Evolutionary conservation across 2,113 vertebrate genomes (phyloP).

Genomic region (Chaetorhynchus papuensis): DNA sequence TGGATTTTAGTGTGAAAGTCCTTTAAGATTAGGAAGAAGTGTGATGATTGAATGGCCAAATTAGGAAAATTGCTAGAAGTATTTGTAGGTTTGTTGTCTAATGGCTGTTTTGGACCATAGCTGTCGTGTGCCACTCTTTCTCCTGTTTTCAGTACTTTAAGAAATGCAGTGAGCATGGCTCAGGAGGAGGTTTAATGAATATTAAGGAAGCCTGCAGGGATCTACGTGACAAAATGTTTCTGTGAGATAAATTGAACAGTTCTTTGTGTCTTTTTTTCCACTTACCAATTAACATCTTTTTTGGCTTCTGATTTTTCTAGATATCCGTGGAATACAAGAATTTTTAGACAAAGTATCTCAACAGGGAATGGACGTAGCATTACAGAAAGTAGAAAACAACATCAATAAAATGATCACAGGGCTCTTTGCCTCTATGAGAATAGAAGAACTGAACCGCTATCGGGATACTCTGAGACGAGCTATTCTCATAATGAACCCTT

Average conservation of each 20-base stretch:
- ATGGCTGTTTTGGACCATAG: not conserved
- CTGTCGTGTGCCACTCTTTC: not conserved
- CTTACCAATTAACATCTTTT: constrained; percentile 29
- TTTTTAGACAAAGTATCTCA: constrained; percentile 96
- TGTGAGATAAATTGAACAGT: not conserved
- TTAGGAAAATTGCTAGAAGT: not conserved
- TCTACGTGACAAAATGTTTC: not conserved
- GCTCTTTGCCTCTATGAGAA: constrained; percentile 92
- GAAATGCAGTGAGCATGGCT: not conserved
- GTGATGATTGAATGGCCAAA: not conserved
- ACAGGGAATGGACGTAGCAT: constrained; percentile 98
- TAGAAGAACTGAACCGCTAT: constrained; percentile 95
- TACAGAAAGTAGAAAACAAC: constrained; percentile 97
- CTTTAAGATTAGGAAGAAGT: not conserved
- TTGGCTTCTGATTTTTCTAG: constrained; percentile 74
- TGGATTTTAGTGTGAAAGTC: not conserved
- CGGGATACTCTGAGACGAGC: constrained; percentile 91
- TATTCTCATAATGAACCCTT: constrained; percentile 93
- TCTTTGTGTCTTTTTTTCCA: not conserved
- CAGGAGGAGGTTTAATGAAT: not conserved
- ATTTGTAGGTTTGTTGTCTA: not conserved
- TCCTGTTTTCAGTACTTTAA: not conserved
- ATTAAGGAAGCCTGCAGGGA: not conserved
- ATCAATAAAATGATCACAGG: constrained; percentile 99
- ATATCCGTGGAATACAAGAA: constrained; percentile 97